Base-by-base conservation (phyloP, 2,113 vertebrate species). In the Aegotheles bennettii region DNA sequence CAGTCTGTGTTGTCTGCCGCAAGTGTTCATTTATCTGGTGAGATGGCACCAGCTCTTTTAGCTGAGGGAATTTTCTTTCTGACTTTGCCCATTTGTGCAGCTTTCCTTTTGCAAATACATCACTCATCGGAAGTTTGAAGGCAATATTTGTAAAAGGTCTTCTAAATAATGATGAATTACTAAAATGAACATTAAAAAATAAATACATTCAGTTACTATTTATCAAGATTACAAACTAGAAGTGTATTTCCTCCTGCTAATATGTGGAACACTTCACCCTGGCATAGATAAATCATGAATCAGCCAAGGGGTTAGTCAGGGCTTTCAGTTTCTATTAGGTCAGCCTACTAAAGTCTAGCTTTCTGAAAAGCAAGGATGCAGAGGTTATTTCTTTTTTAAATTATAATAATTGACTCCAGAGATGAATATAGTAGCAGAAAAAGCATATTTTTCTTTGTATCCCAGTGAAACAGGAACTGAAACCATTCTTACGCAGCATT, bases 231-330 rank as follows among this genome's bases (percentile, higher is more conserved):
- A 84, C 70, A 48, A 89, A 38, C n/a, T 48, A 71, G 71, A 91
- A 94, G 79, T 84, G n/a, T 56, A 92, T 73, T 94, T 94, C 81
- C 61, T 93, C 86, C 17, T 79, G 53, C 91, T 91, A 94, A 43
- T 92, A 96, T 33, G 80, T 95, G 73, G 76, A 94, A 90, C 79
- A 38, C 76, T 96, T 94, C 75, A 84, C 47, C 70, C 84, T 94
- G 80, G 89, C 71, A 80, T 74, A 97, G 97, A 95, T 81, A 97
- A 97, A 94, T 94, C 60, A 84, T 28, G 71, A 51, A 63, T 93
- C 93, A 89, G 65, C n/a, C n/a, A 78, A 86, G 25, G 45, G 70
- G 71, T 91, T 87, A 48, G 82, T 74, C 80, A 93, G 82, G 59
- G 31, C 75, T 94, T 90, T 65, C 80, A 88, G 82, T 89, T 95